Evolutionary conservation across 1,140 invertebrate genomes (phyloP).

Genomic region (Polypedilum vanderplanki): DNA sequence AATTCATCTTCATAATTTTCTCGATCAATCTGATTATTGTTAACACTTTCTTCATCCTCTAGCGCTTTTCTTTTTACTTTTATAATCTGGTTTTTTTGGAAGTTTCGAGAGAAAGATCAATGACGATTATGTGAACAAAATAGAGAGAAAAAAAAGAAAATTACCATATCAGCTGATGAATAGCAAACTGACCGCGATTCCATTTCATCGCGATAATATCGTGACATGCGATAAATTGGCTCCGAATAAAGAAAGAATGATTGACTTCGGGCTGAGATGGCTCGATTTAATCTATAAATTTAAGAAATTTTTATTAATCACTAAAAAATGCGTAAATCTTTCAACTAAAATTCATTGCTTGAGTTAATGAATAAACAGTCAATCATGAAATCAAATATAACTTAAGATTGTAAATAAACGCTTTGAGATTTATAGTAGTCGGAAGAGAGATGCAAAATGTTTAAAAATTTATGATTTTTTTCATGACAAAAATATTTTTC

Average conservation of each 20-base stretch:
- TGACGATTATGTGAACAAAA: not conserved
- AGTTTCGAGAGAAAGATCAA: not conserved
- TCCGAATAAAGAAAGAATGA: slow-evolving; percentile 9
- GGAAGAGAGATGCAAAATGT: too few relatives aligned
- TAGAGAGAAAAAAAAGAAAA: not conserved
- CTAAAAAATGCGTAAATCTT: too few relatives aligned
- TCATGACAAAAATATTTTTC: too few relatives aligned
- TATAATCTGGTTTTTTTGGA: not conserved
- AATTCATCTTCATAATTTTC: not conserved
- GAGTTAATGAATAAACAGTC: too few relatives aligned
- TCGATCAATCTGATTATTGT: not conserved
- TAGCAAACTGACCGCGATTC: not conserved
- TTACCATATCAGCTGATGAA: slow-evolving; percentile 25
- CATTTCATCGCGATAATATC: slow-evolving; percentile 13
- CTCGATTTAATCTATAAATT: not conserved
- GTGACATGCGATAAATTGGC: slow-evolving; percentile 12
- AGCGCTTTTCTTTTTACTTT: slow-evolving; percentile 7
- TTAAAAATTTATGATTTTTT: too few relatives aligned
- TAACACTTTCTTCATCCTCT: not conserved
- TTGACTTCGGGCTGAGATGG: not conserved
- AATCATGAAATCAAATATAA: too few relatives aligned
- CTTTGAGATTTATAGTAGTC: too few relatives aligned
- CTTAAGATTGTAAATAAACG: too few relatives aligned
- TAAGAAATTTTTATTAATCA: not conserved
- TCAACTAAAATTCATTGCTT: too few relatives aligned